A percentile compares a stretch with the other conserved stretches of the same genome.
Evolutionary conservation across 2,888 invertebrate genomes (phyloP).

Genomic region (Hypercompe scribonia): DNA sequence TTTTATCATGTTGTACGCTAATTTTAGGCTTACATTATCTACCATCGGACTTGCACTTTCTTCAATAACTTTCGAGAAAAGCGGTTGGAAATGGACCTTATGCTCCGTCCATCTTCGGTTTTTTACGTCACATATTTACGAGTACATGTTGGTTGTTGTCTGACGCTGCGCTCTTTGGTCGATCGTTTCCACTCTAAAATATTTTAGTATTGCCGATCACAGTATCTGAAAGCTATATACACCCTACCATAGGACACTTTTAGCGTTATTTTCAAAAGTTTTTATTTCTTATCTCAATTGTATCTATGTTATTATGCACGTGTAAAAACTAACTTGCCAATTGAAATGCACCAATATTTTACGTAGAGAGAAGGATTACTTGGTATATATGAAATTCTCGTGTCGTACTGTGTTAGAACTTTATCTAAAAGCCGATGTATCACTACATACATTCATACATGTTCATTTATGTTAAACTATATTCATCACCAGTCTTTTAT

Average conservation of each 20-base stretch:
- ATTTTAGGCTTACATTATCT: background rate
- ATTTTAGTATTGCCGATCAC: background rate
- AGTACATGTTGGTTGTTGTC: background rate
- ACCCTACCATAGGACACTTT: background rate
- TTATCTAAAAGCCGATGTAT: slow-evolving; percentile 19
- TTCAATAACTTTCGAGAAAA: background rate
- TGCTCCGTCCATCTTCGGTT: too few species aligned
- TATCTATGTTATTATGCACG: background rate
- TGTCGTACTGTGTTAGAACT: background rate
- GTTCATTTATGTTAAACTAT: slow-evolving; percentile 31
- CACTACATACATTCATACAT: slow-evolving; percentile 29
- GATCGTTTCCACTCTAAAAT: background rate
- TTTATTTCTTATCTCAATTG: background rate
- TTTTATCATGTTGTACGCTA: background rate
- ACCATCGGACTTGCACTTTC: background rate
- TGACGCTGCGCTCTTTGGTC: too few species aligned
- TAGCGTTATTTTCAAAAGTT: background rate
- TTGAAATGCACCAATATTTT: background rate
- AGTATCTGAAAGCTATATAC: too few species aligned
- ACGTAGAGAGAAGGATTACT: background rate
- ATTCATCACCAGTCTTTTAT: slow-evolving; percentile 20
- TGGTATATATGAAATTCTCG: background rate
- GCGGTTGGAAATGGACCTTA: background rate
- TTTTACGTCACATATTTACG: background rate
- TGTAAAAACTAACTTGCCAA: background rate